phyloP scores from a whole-genome alignment of 2,797 vertebrate genomes.

The Diplodus puntazzo region DNA sequence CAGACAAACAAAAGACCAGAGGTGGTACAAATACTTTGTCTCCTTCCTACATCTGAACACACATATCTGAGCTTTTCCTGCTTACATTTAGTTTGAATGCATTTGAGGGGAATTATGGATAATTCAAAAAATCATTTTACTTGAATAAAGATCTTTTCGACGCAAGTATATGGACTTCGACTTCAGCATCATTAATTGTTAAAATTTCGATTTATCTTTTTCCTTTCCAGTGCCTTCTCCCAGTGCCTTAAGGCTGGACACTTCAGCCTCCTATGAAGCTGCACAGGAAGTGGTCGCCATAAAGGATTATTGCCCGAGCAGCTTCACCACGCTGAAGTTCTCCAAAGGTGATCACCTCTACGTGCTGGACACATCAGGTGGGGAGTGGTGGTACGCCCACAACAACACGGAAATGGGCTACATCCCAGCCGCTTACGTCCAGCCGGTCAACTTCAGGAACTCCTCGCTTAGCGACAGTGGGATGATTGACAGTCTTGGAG shows the following conservation, averaged over 20 bases:
- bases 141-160: too few relatives aligned
- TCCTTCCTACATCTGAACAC: too few relatives aligned
- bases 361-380: conserved; percentile 94
- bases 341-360: conserved; percentile 96
- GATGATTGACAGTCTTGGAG: conserved; percentile 92
- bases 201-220: conserved; percentile 3
- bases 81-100: too few relatives aligned
- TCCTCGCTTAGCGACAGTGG: conserved; percentile 96
- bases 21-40: too few relatives aligned
- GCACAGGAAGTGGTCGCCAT: conserved; percentile 96
- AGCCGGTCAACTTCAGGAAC: conserved; percentile 89
- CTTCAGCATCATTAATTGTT: not conserved
- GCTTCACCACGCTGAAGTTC: conserved; percentile 96
- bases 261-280: conserved; percentile 88
- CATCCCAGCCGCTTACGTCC: conserved; percentile 95
- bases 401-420: conserved; percentile 99
- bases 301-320: conserved; percentile 95
- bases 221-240: conserved; percentile 93
- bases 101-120: too few relatives aligned
- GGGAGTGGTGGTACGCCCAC: conserved; percentile 99
- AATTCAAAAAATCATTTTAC: too few relatives aligned
- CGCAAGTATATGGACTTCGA: too few relatives aligned
- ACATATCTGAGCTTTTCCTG: too few relatives aligned
- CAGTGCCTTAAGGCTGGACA: conserved; percentile 93
- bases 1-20: not conserved